Conservation (phyloP, 2,113 vertebrate species). For the Harpagus bidentatus region DNA sequence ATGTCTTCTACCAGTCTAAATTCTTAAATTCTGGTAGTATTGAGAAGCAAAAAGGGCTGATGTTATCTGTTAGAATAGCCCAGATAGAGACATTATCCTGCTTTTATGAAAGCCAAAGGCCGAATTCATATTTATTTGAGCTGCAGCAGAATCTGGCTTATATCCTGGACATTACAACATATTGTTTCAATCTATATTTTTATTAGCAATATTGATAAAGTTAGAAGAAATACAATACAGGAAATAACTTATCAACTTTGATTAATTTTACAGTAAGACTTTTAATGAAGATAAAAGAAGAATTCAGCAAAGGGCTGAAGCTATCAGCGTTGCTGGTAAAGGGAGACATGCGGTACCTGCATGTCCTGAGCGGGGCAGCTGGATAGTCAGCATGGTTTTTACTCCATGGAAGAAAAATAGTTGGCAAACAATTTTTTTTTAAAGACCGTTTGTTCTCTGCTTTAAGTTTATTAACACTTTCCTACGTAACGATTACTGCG, state of each 20-base stretch:
- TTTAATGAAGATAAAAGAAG: not conserved
- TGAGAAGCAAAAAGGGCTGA: not conserved
- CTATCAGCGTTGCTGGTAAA: not conserved
- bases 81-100: slow-evolving; percentile 26
- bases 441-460: not conserved
- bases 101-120: slow-evolving; percentile 28
- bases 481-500: not conserved
- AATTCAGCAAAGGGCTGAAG: not conserved
- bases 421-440: not conserved
- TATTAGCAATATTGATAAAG: slow-evolving; percentile 52
- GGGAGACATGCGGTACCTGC: not conserved
- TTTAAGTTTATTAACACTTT: not conserved
- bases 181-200: slow-evolving; percentile 48
- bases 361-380: not conserved
- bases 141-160: slow-evolving; percentile 37
- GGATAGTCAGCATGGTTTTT: not conserved
- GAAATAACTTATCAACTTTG: slow-evolving; percentile 18
- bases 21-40: not conserved
- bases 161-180: slow-evolving; percentile 35
- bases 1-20: not conserved
- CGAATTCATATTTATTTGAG: slow-evolving; percentile 20
- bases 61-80: not conserved
- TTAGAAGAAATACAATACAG: slow-evolving; percentile 27
- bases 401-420: not conserved
- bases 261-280: not conserved